These are phyloP conservation scores for Silurus glanis DNA, from an alignment of 2,113 vertebrate species.

Conservation along the genomic window DNA sequence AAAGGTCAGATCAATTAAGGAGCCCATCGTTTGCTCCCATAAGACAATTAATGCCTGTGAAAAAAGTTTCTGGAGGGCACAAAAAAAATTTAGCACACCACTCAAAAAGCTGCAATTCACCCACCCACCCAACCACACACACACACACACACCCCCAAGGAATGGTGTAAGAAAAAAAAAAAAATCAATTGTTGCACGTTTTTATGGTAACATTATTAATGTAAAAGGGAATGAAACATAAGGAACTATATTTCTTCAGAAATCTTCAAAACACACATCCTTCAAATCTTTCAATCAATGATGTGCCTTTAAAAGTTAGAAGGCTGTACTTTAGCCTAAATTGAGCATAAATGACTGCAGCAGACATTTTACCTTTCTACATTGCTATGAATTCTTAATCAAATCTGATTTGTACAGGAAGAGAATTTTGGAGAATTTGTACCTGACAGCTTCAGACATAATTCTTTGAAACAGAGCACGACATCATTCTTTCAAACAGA, in stretches of 20 bases:
- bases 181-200: slow-evolving; percentile 75
- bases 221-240: slow-evolving; percentile 68
- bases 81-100: slow-evolving; percentile 52
- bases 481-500: background rate
- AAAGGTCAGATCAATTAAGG: slow-evolving; percentile 99
- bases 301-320: background rate
- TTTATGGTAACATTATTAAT: slow-evolving; percentile 70
- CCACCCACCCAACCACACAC: no score
- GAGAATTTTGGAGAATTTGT: background rate
- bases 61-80: slow-evolving; percentile 77
- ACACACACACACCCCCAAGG: no score
- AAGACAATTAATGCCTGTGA: slow-evolving; percentile 96
- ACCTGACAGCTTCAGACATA: background rate
- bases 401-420: background rate
- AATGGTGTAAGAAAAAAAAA: slow-evolving; percentile 64
- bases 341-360: background rate
- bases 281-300: background rate
- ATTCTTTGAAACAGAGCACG: background rate
- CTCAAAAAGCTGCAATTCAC: slow-evolving; percentile 61
- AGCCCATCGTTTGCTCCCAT: slow-evolving; percentile 92
- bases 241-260: slow-evolving; percentile 9
- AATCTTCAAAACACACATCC: background rate
- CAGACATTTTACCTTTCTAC: background rate
- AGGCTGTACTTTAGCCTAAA: background rate
- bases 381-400: background rate